A percentile compares a stretch with the other conserved stretches of the same genome.
These are phyloP conservation scores for Ifrita kowaldi DNA, from an alignment of 2,113 vertebrate species.

Conservation along the genomic window DNA sequence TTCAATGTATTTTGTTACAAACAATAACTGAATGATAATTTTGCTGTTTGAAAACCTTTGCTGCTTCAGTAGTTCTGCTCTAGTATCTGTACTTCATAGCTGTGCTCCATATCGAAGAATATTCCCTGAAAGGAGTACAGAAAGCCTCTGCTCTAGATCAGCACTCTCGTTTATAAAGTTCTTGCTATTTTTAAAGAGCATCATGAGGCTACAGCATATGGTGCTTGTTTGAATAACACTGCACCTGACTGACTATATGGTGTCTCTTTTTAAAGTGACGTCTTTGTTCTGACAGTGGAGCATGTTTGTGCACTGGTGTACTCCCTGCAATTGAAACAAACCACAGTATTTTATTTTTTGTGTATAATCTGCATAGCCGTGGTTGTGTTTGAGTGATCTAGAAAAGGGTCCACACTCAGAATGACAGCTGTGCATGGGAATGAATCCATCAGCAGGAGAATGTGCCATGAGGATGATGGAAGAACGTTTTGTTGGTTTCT, in stretches of 20 bases:
- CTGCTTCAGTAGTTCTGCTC: background rate
- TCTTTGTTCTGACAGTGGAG: background rate
- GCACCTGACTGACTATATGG: background rate
- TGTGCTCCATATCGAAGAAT: accelerated
- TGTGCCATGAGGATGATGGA: background rate
- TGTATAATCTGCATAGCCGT: background rate
- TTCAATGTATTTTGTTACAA: background rate
- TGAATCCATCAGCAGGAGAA: background rate
- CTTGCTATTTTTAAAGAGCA: background rate
- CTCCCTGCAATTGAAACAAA: background rate
- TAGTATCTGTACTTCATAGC: background rate
- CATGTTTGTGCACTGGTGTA: background rate
- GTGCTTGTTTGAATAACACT: background rate
- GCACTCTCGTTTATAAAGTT: background rate
- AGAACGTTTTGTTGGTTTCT: accelerated
- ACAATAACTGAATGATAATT: background rate
- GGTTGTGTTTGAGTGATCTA: background rate
- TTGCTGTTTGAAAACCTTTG: background rate
- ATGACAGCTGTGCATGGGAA: background rate
- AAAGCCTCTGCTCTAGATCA: background rate
- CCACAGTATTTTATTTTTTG: background rate
- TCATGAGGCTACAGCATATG: background rate
- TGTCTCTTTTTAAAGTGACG: background rate
- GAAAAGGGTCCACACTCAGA: background rate
- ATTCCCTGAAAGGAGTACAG: background rate